A percentile compares a stretch with the other conserved stretches of the same genome.
phyloP scores from a whole-genome alignment of 2,888 invertebrate species.

The Metopia argyrocephala region DNA sequence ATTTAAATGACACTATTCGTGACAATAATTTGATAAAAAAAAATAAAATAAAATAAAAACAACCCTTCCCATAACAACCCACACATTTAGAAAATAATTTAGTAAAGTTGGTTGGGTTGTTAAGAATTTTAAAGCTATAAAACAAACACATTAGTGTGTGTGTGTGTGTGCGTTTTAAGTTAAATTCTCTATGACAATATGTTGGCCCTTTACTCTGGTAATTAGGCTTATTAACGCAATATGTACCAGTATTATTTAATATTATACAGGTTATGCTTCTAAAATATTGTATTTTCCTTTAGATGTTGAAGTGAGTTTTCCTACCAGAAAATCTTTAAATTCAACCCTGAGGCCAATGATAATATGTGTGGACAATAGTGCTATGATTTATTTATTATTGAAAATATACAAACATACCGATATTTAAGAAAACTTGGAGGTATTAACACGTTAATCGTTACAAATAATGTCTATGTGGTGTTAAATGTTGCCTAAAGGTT shows the following conservation, averaged over 20 bases:
- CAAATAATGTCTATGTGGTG: not conserved
- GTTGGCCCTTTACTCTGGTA: conserved; percentile 61
- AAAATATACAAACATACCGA: not conserved
- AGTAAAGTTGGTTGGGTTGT: not conserved
- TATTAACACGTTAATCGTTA: not conserved
- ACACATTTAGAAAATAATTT: too few species aligned
- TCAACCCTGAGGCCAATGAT: conserved; percentile 40
- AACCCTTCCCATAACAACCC: too few species aligned
- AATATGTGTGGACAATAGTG: conserved; percentile 58
- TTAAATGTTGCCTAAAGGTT: not conserved
- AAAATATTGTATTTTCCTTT: not conserved
- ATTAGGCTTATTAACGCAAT: conserved; percentile 62
- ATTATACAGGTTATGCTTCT: not conserved
- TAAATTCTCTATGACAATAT: conserved; percentile 45
- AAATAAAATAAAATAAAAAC: too few species aligned
- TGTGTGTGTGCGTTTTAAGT: not conserved
- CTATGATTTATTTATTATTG: conserved; percentile 49
- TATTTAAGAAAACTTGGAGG: not conserved
- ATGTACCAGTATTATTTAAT: not conserved
- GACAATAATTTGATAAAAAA: not conserved
- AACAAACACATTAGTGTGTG: conserved; percentile 31
- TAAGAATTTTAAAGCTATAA: conserved; percentile 40
- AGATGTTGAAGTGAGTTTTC: not conserved
- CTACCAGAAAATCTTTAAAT: not conserved
- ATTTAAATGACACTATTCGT: not conserved